Conservation (phyloP, 1,140 invertebrate genomes). For the Pogonomyrmex californicus region DNA sequence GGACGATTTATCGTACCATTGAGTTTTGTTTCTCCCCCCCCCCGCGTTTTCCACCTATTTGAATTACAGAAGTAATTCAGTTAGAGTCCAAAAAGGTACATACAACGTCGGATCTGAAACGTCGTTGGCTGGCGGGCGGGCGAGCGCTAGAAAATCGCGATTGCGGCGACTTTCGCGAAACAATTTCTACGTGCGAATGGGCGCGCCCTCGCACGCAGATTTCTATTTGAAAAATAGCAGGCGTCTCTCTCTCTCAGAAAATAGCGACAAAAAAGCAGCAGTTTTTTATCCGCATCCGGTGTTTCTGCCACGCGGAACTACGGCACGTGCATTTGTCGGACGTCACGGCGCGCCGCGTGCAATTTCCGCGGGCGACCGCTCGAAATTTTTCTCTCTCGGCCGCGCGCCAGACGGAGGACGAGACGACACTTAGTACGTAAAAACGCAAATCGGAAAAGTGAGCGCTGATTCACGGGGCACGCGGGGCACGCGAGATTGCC, state of each 20-base stretch:
- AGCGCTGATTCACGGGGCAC: conserved; percentile 1
- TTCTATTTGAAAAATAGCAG: conserved; percentile 48
- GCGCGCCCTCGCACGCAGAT: conserved; percentile 19
- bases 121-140: neutral
- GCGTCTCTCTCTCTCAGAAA: conserved; percentile 7
- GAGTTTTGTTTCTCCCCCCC: conserved; percentile 17
- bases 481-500: neutral
- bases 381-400: conserved; percentile 34
- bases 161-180: conserved; percentile 21
- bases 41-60: conserved; percentile 15
- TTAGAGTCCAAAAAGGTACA: conserved; percentile 16
- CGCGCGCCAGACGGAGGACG: neutral
- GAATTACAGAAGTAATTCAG: conserved; percentile 45
- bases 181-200: conserved; percentile 42
- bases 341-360: conserved; percentile 32
- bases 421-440: conserved; percentile 30
- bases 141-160: neutral
- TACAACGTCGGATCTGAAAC: neutral
- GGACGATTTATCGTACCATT: conserved; percentile 25
- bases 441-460: conserved; percentile 5
- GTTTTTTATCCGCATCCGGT: conserved; percentile 50
- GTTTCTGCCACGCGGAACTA: neutral
- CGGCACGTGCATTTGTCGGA: conserved; percentile 37
- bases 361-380: conserved; percentile 48
- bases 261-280: conserved; percentile 29